Conservation (phyloP, 1,140 invertebrate genomes). For the Dendrolimus punctatus region DNA sequence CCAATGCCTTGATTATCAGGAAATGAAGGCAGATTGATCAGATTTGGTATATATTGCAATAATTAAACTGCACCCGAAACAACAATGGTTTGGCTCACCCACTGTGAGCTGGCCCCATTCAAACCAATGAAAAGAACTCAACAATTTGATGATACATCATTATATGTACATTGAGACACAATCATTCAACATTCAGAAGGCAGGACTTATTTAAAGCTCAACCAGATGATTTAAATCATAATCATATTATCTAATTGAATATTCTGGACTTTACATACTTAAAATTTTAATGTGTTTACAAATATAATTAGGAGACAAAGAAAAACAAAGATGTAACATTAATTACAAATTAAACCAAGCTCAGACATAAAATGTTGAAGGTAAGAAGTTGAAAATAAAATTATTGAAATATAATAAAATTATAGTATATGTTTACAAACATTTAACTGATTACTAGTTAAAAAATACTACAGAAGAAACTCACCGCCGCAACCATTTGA, state of each 20-base stretch:
- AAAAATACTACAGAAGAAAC: conserved; percentile 22
- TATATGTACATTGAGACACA: conserved; percentile 19
- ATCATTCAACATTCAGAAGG: conserved; percentile 6
- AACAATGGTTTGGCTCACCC: conserved; percentile 14
- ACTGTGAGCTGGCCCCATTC: conserved; percentile 18
- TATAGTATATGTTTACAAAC: neutral
- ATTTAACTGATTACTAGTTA: conserved; percentile 5
- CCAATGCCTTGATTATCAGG: too few relatives aligned
- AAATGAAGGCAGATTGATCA: too few relatives aligned
- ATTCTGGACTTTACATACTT: too few relatives aligned
- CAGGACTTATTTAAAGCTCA: too few relatives aligned
- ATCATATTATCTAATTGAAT: too few relatives aligned
- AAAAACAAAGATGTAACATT: too few relatives aligned
- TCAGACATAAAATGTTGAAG: too few relatives aligned
- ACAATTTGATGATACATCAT: conserved; percentile 20
- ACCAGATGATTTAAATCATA: too few relatives aligned
- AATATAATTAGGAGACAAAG: too few relatives aligned
- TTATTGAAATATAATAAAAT: neutral
- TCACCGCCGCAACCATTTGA: conserved; percentile 66
- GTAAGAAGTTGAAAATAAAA: neutral
- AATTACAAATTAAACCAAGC: too few relatives aligned
- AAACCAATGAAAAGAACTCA: conserved; percentile 19
- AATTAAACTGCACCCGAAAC: conserved; percentile 24
- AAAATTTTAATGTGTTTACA: too few relatives aligned
- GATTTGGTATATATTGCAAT: conserved; percentile 7